Base-by-base conservation (phyloP, 2,113 vertebrate species). In the Xiphophorus hellerii region DNA sequence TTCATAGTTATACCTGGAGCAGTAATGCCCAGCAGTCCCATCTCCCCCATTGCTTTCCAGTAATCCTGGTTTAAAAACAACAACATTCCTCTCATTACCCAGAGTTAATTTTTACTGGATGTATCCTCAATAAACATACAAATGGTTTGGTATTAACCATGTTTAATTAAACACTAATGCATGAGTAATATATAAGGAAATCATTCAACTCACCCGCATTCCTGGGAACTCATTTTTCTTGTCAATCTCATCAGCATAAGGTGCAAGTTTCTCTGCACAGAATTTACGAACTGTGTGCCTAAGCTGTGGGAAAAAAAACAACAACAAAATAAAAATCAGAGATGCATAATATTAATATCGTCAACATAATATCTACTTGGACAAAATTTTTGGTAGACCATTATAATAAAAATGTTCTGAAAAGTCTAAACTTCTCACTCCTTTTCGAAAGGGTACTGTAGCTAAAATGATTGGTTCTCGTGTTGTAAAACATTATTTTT, bases 21-120 rank as follows among this genome's bases (percentile, higher is more conserved):
- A 22, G 98, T 99, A 81, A 99, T 94, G 51, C 98, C 98, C 63
- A 99, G 93, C n/a, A 99, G 94, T 76, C 98, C 98, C 78, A 99
- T 93, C 0, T 94, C 94, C 25, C 97, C 98, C 12, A 98, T 95
- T 13, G 97, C 96, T 93, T 93, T 97, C 96, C 96, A 99, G 75
- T 96, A 99, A 1, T 94, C 93, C 98, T 99, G 78, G 0, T 48
- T 68, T 42, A 30, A 74, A 27, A 5, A 0, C 2, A 71, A 77
- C 39, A 13, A 25, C 12, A 66, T 58, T 20, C 44, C 51, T 58
- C 3, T n/a, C 22, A 27, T 3, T 75, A 60, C 79, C 25, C 20
- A 48, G 44, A 3, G 27, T 48, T 48, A 29, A n/a, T 63, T 13
- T 64, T 7, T 6, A 7, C 25, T n/a, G 11, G 10, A 29, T 31